Percentiles rank a stretch among this genome's conserved stretches.
These are phyloP conservation scores for Clistopyga incitator DNA, from an alignment of 2,888 invertebrate species.

Conservation along the genomic window DNA sequence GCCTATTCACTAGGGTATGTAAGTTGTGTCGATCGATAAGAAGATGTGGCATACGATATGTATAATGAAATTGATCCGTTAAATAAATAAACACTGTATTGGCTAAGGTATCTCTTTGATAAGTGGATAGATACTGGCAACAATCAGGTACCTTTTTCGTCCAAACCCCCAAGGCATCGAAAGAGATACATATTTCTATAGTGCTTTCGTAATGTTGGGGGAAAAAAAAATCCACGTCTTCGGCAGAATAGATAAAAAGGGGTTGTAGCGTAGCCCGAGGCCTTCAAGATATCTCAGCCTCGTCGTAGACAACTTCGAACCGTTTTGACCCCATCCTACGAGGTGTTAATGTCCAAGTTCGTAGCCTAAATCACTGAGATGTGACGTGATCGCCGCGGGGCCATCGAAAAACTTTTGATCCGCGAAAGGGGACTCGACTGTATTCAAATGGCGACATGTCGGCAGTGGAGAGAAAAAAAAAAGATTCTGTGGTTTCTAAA, in stretches of 20 bases:
- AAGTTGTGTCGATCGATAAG: constrained; percentile 20
- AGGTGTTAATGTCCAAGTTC: constrained; percentile 59
- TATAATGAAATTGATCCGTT: constrained; percentile 30
- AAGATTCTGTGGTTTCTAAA: not conserved
- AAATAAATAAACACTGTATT: constrained; percentile 27
- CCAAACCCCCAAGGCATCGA: constrained; percentile 15
- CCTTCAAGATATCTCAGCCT: constrained; percentile 39
- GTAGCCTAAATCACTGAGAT: constrained; percentile 42
- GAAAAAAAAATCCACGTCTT: constrained; percentile 39
- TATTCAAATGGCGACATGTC: not conserved
- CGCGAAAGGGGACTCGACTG: not conserved
- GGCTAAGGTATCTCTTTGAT: constrained; percentile 4
- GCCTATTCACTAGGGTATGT: not conserved
- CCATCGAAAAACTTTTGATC: constrained; percentile 31
- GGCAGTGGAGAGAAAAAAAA: not conserved
- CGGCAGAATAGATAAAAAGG: constrained; percentile 36
- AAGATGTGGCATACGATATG: not conserved
- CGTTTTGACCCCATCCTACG: constrained; percentile 35
- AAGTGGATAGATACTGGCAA: constrained; percentile 23
- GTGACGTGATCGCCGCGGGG: constrained; percentile 33
- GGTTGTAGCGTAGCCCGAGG: constrained; percentile 46
- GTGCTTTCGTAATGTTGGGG: constrained; percentile 4
- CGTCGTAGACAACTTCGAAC: constrained; percentile 49
- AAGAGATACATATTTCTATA: constrained; percentile 56
- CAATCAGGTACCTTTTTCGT: constrained; percentile 1